phyloP scores from a whole-genome alignment of 2,797 vertebrate genomes.

The Hoplostethus atlanticus region DNA sequence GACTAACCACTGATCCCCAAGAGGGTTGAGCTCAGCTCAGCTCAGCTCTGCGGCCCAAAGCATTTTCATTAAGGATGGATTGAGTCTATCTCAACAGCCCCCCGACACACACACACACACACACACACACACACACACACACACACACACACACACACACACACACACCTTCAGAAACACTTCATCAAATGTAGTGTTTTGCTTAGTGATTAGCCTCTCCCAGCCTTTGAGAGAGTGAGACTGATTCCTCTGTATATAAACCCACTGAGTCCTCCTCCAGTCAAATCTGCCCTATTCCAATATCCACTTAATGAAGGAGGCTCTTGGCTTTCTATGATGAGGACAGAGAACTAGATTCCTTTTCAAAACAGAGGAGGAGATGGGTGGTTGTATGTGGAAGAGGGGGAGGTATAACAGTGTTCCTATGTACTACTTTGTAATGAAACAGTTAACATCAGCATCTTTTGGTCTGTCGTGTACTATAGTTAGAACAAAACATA shows the following conservation, averaged over 20 bases:
- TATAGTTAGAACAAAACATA: conserved; percentile 69
- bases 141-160: too few species aligned
- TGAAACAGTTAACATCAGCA: conserved; percentile 63
- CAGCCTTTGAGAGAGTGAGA: conserved; percentile 93
- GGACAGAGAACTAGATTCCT: conserved; percentile 89
- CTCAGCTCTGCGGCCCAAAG: conserved; percentile 94
- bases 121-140: conserved; percentile 78
- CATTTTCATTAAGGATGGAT: conserved; percentile 99
- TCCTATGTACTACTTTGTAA: conserved; percentile 70
- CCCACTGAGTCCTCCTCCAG: conserved; percentile 83
- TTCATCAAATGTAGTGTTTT: conserved; percentile 99
- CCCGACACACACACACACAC: conserved; percentile 44
- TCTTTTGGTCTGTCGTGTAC: conserved; percentile 66
- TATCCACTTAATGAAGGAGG: conserved; percentile 93
- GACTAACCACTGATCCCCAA: conserved; percentile 89
- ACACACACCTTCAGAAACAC: conserved; percentile 98
- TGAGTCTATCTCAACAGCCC: conserved; percentile 90
- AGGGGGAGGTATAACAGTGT: conserved; percentile 40
- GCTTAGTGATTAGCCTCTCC: conserved; percentile 99
- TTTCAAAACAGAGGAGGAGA: conserved; percentile 68
- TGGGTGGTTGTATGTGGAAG: conserved; percentile 20
- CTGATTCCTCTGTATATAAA: conserved; percentile 90
- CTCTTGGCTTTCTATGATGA: conserved; percentile 82
- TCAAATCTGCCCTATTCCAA: conserved; percentile 92
- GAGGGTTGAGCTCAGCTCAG: conserved; percentile 87